These are phyloP conservation scores for Ceratosolen fusciceps DNA, from an alignment of 1,140 invertebrate species.

Conservation along the genomic window DNA sequence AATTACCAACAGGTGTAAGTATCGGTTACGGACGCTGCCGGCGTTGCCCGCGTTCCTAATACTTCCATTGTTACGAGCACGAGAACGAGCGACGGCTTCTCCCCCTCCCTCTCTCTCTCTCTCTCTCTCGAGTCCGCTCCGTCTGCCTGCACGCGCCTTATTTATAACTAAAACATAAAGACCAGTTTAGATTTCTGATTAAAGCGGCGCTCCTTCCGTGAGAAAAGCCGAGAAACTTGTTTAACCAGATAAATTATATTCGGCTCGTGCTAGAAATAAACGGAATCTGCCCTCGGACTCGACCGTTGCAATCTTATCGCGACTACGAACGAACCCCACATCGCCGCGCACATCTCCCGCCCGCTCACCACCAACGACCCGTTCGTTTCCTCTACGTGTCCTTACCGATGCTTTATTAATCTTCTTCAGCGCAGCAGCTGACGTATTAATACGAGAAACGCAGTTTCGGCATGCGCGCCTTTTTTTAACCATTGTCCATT, in stretches of 20 bases:
- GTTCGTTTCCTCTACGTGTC: too few relatives aligned
- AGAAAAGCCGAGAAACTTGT: background rate
- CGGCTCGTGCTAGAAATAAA: background rate
- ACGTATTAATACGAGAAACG: background rate
- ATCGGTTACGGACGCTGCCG: background rate
- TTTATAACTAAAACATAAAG: background rate
- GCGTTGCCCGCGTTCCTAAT: background rate
- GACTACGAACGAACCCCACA: background rate
- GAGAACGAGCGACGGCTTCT: background rate
- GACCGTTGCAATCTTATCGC: constrained; percentile 6
- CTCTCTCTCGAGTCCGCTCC: too few relatives aligned
- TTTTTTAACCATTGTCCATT: background rate
- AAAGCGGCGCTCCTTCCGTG: background rate
- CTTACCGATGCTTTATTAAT: too few relatives aligned
- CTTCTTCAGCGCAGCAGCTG: too few relatives aligned
- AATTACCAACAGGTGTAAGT: background rate
- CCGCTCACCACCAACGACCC: background rate
- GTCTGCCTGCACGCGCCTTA: background rate
- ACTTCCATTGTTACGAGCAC: background rate
- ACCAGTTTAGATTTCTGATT: background rate
- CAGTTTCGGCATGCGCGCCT: background rate
- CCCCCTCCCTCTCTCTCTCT: too few relatives aligned
- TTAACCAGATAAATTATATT: background rate
- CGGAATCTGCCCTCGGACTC: background rate
- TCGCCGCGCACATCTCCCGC: background rate